phyloP scores from a whole-genome alignment of 2,797 vertebrate species.

The Megaceryle alcyon region DNA sequence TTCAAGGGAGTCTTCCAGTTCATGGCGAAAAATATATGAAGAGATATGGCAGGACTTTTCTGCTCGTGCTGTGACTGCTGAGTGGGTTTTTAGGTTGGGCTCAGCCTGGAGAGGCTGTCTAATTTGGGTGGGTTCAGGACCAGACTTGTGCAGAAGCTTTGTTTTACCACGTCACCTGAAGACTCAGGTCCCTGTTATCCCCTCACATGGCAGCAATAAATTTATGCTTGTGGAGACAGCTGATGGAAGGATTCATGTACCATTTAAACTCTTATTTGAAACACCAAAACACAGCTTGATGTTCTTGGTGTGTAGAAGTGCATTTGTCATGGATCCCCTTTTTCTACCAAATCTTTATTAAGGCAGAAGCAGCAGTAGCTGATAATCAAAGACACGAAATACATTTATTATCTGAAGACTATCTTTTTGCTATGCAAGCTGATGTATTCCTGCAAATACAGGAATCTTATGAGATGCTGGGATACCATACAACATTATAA shows the following conservation, averaged over 20 bases:
- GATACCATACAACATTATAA: not conserved
- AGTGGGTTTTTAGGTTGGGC: not conserved
- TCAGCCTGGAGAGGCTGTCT: not conserved
- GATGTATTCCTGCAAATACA: not conserved
- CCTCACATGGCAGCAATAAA: fast-evolving
- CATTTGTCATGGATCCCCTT: not conserved
- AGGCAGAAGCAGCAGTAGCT: not conserved
- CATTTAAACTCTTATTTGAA: not conserved
- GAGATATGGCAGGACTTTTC: not conserved
- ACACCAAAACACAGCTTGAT: not conserved
- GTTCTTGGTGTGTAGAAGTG: not conserved
- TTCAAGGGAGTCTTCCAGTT: not conserved
- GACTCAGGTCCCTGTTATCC: fast-evolving
- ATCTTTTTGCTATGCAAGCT: not conserved
- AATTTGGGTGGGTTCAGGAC: not conserved
- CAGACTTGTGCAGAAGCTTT: not conserved
- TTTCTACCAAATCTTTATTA: not conserved
- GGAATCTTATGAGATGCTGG: not conserved
- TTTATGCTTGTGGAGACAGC: not conserved
- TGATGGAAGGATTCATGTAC: not conserved
- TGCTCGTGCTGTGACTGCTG: not conserved
- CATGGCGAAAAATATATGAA: not conserved
- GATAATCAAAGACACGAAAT: not conserved
- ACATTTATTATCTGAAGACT: not conserved
- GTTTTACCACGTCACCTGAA: not conserved